Evolutionary conservation across 2,113 vertebrate genomes (phyloP).

Genomic region (Chaetura pelagica): DNA sequence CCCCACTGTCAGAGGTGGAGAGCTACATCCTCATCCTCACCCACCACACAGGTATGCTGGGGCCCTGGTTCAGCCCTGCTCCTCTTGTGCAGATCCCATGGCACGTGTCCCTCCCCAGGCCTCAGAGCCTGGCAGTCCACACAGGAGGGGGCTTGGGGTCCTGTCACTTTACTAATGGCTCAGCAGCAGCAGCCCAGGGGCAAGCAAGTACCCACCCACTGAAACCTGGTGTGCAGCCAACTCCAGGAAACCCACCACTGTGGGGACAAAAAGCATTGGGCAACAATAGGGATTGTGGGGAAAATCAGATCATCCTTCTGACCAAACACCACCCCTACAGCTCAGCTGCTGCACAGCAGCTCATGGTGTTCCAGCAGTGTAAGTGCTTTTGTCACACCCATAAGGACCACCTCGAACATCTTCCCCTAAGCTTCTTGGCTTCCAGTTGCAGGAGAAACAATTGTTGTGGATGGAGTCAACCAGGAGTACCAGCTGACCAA

Average conservation of each 20-base stretch:
- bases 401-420: not conserved
- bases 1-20: slow-evolving; percentile 86
- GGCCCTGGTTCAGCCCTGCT: not conserved
- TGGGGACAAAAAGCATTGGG: not conserved
- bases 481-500: slow-evolving; percentile 89
- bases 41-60: slow-evolving; percentile 77
- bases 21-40: slow-evolving; percentile 90
- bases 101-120: not conserved
- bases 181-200: not conserved
- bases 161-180: not conserved
- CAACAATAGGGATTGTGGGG: not conserved
- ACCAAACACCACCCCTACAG: not conserved
- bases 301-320: not conserved
- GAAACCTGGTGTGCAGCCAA: not conserved
- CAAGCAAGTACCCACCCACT: not conserved
- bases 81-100: not conserved
- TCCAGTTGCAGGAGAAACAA: slow-evolving; percentile 89
- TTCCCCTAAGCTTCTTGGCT: not conserved
- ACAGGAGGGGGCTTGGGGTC: not conserved
- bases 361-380: not conserved
- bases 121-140: not conserved
- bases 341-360: not conserved
- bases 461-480: slow-evolving; percentile 88
- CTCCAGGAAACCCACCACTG: not conserved
- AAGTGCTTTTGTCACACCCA: not conserved